These are phyloP conservation scores for Halichoerus grypus DNA, from an alignment of 2,113 vertebrate genomes.

Conservation along the genomic window DNA sequence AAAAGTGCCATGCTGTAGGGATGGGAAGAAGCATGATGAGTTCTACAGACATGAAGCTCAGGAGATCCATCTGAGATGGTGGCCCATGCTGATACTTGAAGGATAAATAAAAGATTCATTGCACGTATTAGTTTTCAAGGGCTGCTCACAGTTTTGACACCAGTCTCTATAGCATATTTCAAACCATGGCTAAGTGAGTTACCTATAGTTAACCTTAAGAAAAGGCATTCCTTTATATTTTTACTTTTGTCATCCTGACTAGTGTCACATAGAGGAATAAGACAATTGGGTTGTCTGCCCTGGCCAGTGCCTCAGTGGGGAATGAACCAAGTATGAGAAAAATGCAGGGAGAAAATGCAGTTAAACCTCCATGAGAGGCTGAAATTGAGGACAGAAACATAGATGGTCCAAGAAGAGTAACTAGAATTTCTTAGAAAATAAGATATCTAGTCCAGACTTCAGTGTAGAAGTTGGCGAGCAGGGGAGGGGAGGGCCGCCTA, in stretches of 20 bases:
- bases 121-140: neutral
- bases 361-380: neutral
- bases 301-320: neutral
- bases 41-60: neutral
- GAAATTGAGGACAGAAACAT: neutral
- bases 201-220: neutral
- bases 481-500: rapidly evolving
- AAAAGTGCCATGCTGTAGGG: neutral
- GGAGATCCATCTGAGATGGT: neutral
- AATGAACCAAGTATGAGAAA: neutral
- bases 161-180: neutral
- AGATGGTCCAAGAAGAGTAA: neutral
- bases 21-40: neutral
- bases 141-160: neutral
- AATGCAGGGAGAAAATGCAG: neutral
- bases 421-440: neutral
- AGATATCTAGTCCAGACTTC: neutral
- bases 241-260: neutral
- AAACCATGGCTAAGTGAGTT: neutral
- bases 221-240: neutral
- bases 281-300: neutral
- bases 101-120: neutral
- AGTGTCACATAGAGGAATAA: neutral
- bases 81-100: neutral
- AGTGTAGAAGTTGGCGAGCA: neutral